Evolutionary conservation across 2,888 invertebrate genomes (phyloP).

Genomic region (Dermolepida albohirtum): DNA sequence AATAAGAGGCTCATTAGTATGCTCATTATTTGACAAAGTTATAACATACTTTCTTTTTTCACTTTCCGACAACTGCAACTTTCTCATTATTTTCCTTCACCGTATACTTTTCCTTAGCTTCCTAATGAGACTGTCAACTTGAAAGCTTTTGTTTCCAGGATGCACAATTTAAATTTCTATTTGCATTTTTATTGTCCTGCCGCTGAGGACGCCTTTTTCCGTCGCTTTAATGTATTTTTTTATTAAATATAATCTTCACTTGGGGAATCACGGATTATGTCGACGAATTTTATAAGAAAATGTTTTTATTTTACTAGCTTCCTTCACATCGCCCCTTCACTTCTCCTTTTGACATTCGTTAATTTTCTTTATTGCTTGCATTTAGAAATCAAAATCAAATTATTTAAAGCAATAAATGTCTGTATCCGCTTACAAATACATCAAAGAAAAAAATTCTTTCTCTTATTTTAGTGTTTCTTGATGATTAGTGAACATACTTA

Average conservation of each 20-base stretch:
- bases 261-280: constrained; percentile 34
- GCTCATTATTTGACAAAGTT: constrained; percentile 39
- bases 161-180: constrained; percentile 47
- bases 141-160: constrained; percentile 47
- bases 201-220: constrained; percentile 31
- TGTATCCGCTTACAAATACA: too few relatives aligned
- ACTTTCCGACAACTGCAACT: constrained; percentile 38
- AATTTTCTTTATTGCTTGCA: too few relatives aligned
- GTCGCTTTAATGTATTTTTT: constrained; percentile 40
- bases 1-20: constrained; percentile 35
- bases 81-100: constrained; percentile 45
- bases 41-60: constrained; percentile 35
- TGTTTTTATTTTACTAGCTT: constrained; percentile 25
- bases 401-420: too few relatives aligned
- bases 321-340: neutral
- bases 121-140: constrained; percentile 49
- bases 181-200: constrained; percentile 47
- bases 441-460: too few relatives aligned
- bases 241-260: constrained; percentile 41
- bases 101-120: constrained; percentile 39
- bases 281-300: constrained; percentile 15
- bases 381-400: too few relatives aligned
- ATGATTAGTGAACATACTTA: too few relatives aligned
- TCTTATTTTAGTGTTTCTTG: too few relatives aligned
- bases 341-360: constrained; percentile 1